These are phyloP conservation scores for Caenorhabditis sp. DNA, from an alignment of 2,888 invertebrate genomes.

Conservation along the genomic window DNA sequence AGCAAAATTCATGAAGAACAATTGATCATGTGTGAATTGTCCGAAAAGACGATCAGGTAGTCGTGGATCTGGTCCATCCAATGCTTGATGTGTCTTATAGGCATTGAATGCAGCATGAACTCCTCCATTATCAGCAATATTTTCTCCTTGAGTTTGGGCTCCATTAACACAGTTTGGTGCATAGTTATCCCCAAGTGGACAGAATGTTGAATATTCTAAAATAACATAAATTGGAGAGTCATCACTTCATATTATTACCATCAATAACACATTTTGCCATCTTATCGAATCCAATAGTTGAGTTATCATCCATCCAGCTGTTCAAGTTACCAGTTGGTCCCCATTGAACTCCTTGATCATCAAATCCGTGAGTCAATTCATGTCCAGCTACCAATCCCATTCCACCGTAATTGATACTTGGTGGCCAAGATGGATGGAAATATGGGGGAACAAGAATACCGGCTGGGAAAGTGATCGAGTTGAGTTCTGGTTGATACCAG, in stretches of 20 bases:
- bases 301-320: slow-evolving; percentile 56
- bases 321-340: slow-evolving; percentile 53
- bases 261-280: slow-evolving; percentile 61
- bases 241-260: slow-evolving; percentile 10
- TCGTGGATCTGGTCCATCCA: slow-evolving; percentile 61
- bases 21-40: slow-evolving; percentile 64
- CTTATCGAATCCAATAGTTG: slow-evolving; percentile 44
- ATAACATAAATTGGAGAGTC: not conserved
- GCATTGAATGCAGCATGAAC: slow-evolving; percentile 63
- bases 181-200: slow-evolving; percentile 47
- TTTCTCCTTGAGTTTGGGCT: slow-evolving; percentile 75
- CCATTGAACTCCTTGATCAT: slow-evolving; percentile 76
- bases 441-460: slow-evolving; percentile 66
- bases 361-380: slow-evolving; percentile 93
- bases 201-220: slow-evolving; percentile 57
- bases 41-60: slow-evolving; percentile 54
- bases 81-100: slow-evolving; percentile 52
- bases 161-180: slow-evolving; percentile 73
- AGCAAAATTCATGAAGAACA: slow-evolving; percentile 67
- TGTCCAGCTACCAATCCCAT: slow-evolving; percentile 97
- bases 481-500: slow-evolving; percentile 65
- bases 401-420: slow-evolving; percentile 80
- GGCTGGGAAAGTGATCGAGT: slow-evolving; percentile 69
- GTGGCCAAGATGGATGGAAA: slow-evolving; percentile 62
- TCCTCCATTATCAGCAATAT: slow-evolving; percentile 76